phyloP scores from a whole-genome alignment of 2,797 vertebrate species.

The Catharus ustulatus region DNA sequence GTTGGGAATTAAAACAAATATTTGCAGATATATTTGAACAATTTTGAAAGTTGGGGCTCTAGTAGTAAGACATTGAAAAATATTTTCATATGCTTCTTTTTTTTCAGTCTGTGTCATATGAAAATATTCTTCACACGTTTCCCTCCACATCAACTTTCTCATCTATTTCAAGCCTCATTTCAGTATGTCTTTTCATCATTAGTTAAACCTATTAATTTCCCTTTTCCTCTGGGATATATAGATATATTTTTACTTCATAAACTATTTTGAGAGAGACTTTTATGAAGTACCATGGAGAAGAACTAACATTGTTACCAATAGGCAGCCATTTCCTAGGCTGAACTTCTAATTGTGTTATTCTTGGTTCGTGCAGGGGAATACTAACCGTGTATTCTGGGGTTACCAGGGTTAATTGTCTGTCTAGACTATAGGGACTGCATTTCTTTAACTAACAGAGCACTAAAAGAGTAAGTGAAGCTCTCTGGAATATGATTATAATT shows the following conservation, averaged over 20 bases:
- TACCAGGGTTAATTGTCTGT: constrained; percentile 44
- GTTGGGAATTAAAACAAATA: neutral
- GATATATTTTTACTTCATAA: neutral
- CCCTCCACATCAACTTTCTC: neutral
- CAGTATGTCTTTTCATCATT: neutral
- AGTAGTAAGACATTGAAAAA: neutral
- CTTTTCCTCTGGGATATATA: neutral
- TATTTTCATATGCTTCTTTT: neutral
- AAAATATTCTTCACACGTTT: neutral
- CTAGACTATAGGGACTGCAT: neutral
- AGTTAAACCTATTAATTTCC: constrained; percentile 1
- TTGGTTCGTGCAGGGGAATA: neutral
- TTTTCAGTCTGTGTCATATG: neutral
- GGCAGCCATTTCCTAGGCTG: neutral
- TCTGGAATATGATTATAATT: neutral
- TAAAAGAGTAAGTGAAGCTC: neutral
- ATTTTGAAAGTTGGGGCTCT: accelerated
- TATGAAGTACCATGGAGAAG: neutral
- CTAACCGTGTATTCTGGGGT: constrained; percentile 6
- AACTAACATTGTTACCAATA: neutral
- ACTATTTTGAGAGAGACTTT: neutral
- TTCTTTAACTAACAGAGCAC: neutral
- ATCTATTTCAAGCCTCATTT: neutral
- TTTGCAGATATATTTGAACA: neutral
- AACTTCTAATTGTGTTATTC: constrained; percentile 39